Conservation (phyloP, 1,140 invertebrate genomes). For the Glossosoma conforme region DNA sequence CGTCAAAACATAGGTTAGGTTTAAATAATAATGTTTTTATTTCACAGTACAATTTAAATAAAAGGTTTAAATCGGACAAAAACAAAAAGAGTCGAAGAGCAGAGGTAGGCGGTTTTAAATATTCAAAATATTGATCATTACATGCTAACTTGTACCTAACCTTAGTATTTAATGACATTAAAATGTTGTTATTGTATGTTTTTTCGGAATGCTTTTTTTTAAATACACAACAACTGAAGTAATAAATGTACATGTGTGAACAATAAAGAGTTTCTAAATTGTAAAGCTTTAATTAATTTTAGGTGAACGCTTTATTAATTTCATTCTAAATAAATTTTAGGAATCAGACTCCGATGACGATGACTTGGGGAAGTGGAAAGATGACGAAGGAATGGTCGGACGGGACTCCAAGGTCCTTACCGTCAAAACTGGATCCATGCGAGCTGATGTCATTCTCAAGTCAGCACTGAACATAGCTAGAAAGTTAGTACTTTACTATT, state of each 20-base stretch:
- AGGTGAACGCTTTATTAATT: not conserved
- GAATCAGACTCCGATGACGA: conserved; percentile 12
- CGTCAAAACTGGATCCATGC: conserved; percentile 8
- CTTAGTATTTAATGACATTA: no score
- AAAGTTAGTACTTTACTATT: conserved; percentile 21
- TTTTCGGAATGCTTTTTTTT: no score
- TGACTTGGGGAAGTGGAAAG: conserved; percentile 1
- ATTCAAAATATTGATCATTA: no score
- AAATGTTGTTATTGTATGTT: no score
- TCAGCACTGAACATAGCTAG: conserved; percentile 16
- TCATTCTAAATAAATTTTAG: conserved; percentile 9
- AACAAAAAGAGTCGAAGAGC: conserved; percentile 8
- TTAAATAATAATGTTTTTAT: not conserved
- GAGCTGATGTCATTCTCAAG: conserved; percentile 19
- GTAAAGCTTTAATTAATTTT: not conserved
- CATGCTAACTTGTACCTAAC: no score
- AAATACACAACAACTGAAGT: no score
- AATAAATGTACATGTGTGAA: no score
- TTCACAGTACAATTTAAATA: conserved; percentile 1
- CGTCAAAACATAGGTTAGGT: not conserved
- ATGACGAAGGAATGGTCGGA: conserved; percentile 5
- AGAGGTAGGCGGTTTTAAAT: no score
- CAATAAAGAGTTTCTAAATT: no score
- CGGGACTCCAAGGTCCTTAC: conserved; percentile 16
- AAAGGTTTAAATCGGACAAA: conserved; percentile 11